phyloP scores from a whole-genome alignment of 2,113 vertebrate genomes.

The Triplophysa siluroides region DNA sequence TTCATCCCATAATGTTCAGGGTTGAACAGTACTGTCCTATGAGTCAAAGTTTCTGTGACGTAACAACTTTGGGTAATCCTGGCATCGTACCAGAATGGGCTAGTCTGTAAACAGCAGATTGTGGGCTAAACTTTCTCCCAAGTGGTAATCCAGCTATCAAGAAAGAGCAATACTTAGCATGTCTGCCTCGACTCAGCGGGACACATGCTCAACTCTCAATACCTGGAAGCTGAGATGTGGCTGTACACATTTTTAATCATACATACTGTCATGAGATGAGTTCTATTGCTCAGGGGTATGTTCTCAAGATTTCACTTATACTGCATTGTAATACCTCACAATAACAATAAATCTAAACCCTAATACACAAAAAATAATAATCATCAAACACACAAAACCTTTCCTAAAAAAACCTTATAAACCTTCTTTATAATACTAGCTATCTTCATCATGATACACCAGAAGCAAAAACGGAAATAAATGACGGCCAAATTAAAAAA shows the following conservation, averaged over 20 bases:
- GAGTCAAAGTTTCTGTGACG: neutral
- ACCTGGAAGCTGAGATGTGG: neutral
- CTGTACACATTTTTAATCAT: neutral
- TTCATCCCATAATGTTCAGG: too few species aligned
- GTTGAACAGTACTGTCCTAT: neutral
- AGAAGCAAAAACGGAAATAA: neutral
- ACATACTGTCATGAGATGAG: neutral
- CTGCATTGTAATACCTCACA: neutral
- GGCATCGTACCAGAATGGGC: neutral
- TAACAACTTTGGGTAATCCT: neutral
- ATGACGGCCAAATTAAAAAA: neutral
- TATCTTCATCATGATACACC: too few species aligned
- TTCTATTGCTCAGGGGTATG: neutral
- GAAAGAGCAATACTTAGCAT: neutral
- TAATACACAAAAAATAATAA: neutral
- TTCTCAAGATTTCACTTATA: neutral
- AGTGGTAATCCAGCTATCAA: slow-evolving; percentile 24
- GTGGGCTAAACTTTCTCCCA: slow-evolving; percentile 5
- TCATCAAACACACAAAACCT: neutral
- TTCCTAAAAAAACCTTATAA: too few species aligned
- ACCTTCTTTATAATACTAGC: too few species aligned
- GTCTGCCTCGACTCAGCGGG: neutral
- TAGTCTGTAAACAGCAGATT: neutral
- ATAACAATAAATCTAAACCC: neutral
- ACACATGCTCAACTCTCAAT: neutral